These are phyloP conservation scores for Hypotaenidia okinawae DNA, from an alignment of 2,797 vertebrate species.

Conservation along the genomic window DNA sequence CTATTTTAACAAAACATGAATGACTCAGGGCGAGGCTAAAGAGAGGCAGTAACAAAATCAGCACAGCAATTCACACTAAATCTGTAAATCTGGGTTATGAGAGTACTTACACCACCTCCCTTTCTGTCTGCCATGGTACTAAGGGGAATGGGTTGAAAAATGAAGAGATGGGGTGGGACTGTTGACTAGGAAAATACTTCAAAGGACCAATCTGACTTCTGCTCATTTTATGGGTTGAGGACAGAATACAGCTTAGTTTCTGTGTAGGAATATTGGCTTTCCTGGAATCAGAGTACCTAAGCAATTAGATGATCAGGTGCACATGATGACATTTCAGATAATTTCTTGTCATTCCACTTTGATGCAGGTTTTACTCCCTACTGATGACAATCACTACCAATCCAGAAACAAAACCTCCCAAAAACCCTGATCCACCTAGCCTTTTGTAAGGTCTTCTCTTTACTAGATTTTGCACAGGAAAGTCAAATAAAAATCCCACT, in stretches of 20 bases:
- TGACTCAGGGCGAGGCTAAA: not conserved
- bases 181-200: not conserved
- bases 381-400: not conserved
- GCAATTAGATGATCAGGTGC: not conserved
- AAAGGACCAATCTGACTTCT: not conserved
- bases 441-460: not conserved
- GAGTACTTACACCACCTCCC: not conserved
- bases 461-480: not conserved
- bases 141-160: not conserved
- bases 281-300: not conserved
- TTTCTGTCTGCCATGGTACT: not conserved
- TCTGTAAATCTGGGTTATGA: not conserved
- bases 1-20: not conserved
- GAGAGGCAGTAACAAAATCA: not conserved
- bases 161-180: not conserved
- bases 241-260: not conserved
- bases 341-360: not conserved
- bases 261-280: not conserved
- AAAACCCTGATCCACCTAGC: not conserved
- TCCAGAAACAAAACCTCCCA: not conserved
- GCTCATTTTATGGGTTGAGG: not conserved
- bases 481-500: not conserved
- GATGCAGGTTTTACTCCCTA: not conserved
- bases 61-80: not conserved
- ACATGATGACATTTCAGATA: not conserved